These are phyloP conservation scores for Paramormyrops hopkinsi DNA, from an alignment of 2,797 vertebrate species.

Conservation along the genomic window DNA sequence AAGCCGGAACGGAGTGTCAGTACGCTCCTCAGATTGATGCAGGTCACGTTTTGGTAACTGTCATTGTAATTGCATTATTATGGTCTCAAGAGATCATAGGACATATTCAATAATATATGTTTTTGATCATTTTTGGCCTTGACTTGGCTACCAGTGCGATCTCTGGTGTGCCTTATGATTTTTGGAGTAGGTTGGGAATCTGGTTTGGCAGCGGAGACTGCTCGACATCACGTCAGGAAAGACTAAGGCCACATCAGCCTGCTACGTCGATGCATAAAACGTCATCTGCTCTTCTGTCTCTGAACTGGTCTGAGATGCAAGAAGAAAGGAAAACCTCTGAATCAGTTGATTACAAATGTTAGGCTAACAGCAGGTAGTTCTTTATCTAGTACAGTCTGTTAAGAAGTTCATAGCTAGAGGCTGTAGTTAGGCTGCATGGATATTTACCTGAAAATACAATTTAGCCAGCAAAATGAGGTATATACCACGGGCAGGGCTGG, in stretches of 20 bases:
- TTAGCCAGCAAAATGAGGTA: not conserved
- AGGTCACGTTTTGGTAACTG: not conserved
- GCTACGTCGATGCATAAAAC: not conserved
- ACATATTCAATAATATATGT: not conserved
- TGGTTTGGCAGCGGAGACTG: not conserved
- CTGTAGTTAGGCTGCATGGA: not conserved
- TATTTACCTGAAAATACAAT: not conserved
- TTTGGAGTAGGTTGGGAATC: not conserved
- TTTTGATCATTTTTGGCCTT: not conserved
- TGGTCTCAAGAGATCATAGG: not conserved
- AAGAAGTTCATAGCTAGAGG: not conserved
- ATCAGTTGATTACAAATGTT: not conserved
- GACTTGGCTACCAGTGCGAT: not conserved
- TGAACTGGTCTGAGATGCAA: not conserved
- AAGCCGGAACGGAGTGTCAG: not conserved
- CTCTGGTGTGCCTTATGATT: not conserved
- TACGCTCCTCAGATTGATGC: not conserved
- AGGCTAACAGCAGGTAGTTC: not conserved
- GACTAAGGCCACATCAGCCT: not conserved
- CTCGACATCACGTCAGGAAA: not conserved
- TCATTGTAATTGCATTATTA: not conserved
- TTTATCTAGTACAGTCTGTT: not conserved
- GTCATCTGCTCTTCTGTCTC: not conserved
- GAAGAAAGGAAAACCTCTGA: not conserved
- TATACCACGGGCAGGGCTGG: not conserved